phyloP scores from a whole-genome alignment of 1,140 invertebrate genomes.

The Pseudomyrmex dendroicus region DNA sequence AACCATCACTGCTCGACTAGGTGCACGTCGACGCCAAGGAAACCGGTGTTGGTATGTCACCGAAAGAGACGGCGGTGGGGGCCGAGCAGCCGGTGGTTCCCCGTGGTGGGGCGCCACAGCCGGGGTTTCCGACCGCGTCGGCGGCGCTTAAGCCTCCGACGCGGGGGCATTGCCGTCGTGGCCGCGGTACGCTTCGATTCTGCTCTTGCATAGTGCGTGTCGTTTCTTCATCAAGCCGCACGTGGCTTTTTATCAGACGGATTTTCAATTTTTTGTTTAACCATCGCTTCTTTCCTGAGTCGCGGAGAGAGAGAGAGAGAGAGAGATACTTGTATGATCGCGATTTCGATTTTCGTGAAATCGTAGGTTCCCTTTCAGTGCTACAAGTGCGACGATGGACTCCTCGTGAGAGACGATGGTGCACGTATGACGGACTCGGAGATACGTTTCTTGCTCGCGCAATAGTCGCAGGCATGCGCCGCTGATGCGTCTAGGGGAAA shows the following conservation, averaged over 20 bases:
- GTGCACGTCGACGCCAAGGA: conserved; percentile 23
- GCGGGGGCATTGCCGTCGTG: conserved; percentile 81
- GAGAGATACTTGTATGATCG: no score
- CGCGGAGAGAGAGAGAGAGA: no score
- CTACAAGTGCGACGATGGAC: conserved; percentile 16
- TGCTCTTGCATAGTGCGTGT: conserved; percentile 58
- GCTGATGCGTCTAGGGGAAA: not conserved
- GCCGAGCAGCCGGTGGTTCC: conserved; percentile 48
- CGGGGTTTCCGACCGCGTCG: conserved; percentile 76
- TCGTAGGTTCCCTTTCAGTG: not conserved
- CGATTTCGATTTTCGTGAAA: not conserved
- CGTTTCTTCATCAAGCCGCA: conserved; percentile 13
- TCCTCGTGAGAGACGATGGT: conserved; percentile 16
- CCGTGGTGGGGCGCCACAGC: conserved; percentile 58
- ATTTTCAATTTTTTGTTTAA: not conserved
- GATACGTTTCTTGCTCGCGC: not conserved
- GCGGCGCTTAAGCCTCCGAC: conserved; percentile 77
- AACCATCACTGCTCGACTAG: conserved; percentile 10
- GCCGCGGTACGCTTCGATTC: conserved; percentile 78
- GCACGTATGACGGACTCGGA: conserved; percentile 4
- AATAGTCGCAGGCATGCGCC: conserved; percentile 23
- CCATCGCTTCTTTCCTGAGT: not conserved
- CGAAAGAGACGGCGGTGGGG: conserved; percentile 72
- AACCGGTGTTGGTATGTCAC: conserved; percentile 71
- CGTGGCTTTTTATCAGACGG: conserved; percentile 35